phyloP scores from a whole-genome alignment of 2,888 invertebrate species.

The Allacma fusca region DNA sequence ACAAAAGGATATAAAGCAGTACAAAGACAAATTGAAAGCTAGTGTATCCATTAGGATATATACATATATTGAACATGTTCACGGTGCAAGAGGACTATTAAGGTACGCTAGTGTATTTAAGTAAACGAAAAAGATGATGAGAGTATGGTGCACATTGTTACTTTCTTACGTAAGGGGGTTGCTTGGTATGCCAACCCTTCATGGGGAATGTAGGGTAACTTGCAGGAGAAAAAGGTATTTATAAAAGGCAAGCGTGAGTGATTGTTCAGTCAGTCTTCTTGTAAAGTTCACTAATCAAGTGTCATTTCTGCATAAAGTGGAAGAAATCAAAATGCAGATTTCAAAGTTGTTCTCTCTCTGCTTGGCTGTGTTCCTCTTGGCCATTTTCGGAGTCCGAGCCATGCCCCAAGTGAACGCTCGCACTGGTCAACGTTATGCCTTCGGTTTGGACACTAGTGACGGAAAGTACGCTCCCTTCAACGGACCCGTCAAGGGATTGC shows the following conservation, averaged over 20 bases:
- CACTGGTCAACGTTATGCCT: slow-evolving; percentile 36
- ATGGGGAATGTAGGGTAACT: slow-evolving; percentile 8
- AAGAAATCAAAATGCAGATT: slow-evolving; percentile 38
- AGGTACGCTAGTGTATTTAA: not conserved
- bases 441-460: slow-evolving; percentile 43
- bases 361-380: slow-evolving; percentile 39
- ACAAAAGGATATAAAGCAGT: no score
- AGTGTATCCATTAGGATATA: no score
- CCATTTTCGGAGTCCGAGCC: slow-evolving; percentile 34
- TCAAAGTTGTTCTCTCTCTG: slow-evolving; percentile 32
- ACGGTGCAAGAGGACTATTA: not conserved
- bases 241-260: slow-evolving; percentile 27
- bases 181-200: slow-evolving; percentile 6
- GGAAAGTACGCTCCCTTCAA: slow-evolving; percentile 41
- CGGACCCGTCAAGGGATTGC: slow-evolving; percentile 43
- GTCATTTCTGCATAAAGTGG: not conserved
- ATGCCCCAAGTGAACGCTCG: slow-evolving; percentile 29
- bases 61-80: no score
- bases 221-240: slow-evolving; percentile 30
- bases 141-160: slow-evolving; percentile 1
- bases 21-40: no score
- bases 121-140: not conserved
- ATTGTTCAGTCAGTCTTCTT: slow-evolving; percentile 32
- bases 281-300: not conserved
- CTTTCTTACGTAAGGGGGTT: slow-evolving; percentile 19